These are phyloP conservation scores for Bombus confusus DNA, from an alignment of 1,140 invertebrate genomes.

Conservation along the genomic window DNA sequence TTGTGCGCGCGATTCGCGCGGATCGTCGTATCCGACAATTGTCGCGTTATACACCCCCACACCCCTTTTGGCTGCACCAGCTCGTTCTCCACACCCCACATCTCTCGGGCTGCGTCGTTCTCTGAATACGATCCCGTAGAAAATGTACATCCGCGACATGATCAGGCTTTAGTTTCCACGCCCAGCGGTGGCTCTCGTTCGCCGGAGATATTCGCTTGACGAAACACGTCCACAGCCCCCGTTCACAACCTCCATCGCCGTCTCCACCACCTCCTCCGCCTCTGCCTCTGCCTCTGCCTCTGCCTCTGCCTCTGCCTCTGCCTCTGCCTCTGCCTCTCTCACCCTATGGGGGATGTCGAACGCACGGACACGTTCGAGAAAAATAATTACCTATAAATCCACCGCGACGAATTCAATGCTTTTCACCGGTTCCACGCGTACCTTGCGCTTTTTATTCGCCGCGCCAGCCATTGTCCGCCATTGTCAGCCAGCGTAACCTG, in stretches of 20 bases:
- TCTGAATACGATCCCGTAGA: conserved; percentile 68
- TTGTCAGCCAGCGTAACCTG: neutral
- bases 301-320: conserved; percentile 17
- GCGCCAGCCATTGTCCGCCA: conserved; percentile 45
- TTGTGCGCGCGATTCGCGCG: conserved; percentile 70
- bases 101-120: conserved; percentile 52
- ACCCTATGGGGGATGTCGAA: neutral
- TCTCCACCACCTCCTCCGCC: neutral
- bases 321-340: conserved; percentile 14
- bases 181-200: conserved; percentile 59
- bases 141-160: conserved; percentile 70
- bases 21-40: conserved; percentile 79
- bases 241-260: neutral
- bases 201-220: conserved; percentile 61
- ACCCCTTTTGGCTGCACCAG: conserved; percentile 21
- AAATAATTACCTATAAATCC: conserved; percentile 81
- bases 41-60: conserved; percentile 71
- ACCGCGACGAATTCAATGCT: conserved; percentile 55
- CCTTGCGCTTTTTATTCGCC: conserved; percentile 35
- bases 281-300: conserved; percentile 33
- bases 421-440: conserved; percentile 29
- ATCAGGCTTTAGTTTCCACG: conserved; percentile 70
- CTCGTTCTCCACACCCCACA: conserved; percentile 23
- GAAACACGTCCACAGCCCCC: conserved; percentile 46
- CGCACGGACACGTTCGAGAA: conserved; percentile 57